These are phyloP conservation scores for Taenioides sp. DNA, from an alignment of 2,797 vertebrate genomes.

Conservation along the genomic window DNA sequence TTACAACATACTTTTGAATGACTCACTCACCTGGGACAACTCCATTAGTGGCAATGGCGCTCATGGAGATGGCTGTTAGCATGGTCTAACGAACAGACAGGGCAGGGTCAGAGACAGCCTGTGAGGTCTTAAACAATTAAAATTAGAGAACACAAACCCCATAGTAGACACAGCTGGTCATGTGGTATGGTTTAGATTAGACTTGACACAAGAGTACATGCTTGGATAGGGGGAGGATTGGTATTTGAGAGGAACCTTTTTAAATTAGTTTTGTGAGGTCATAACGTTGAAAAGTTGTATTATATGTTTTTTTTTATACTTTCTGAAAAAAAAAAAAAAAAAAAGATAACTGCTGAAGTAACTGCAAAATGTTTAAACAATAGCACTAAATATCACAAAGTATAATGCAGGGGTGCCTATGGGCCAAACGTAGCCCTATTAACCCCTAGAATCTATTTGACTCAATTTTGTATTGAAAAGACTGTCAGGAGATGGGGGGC, in stretches of 20 bases:
- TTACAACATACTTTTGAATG: not conserved
- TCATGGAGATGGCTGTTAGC: slow-evolving; percentile 99
- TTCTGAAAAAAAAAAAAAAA: too few species aligned
- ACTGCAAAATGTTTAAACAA: too few species aligned
- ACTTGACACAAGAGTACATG: not conserved
- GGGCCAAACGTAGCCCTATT: too few species aligned
- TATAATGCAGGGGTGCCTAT: too few species aligned
- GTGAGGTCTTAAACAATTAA: not conserved
- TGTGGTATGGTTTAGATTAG: slow-evolving; percentile 3
- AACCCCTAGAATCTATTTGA: too few species aligned
- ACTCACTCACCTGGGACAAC: slow-evolving; percentile 90
- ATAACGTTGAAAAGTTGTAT: not conserved
- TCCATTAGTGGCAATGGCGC: slow-evolving; percentile 96
- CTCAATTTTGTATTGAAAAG: too few species aligned
- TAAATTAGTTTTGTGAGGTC: not conserved
- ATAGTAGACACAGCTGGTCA: slow-evolving; percentile 12
- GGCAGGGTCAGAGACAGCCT: slow-evolving; percentile 13
- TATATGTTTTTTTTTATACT: not conserved
- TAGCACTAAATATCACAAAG: too few species aligned
- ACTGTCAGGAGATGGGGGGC: too few species aligned
- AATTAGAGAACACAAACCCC: slow-evolving; percentile 12
- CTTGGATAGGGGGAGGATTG: slow-evolving; percentile 4
- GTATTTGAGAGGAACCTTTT: not conserved
- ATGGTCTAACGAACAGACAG: slow-evolving; percentile 84
- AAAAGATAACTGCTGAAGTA: not conserved